These are phyloP conservation scores for Stramonita haemastoma DNA, from an alignment of 2,888 invertebrate species.

Conservation along the genomic window DNA sequence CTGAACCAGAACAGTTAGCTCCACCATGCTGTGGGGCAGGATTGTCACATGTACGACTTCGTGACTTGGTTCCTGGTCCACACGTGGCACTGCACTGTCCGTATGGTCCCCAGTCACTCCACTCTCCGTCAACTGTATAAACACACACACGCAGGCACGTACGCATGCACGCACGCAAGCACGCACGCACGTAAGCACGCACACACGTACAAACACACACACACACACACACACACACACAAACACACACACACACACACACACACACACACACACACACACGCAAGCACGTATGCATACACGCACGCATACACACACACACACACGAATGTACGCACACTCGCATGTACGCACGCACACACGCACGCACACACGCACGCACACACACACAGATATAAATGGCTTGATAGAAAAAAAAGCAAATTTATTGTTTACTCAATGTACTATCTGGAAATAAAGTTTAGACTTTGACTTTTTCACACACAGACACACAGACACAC, in stretches of 20 bases:
- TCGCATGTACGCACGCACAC: neutral
- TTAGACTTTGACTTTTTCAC: no score
- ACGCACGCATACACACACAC: conserved; percentile 3
- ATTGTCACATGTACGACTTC: no score
- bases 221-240: conserved; percentile 12
- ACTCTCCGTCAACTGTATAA: neutral
- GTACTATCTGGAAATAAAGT: no score
- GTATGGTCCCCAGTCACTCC: neutral
- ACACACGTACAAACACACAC: neutral
- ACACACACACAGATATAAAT: neutral
- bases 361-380: neutral
- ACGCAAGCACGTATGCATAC: neutral
- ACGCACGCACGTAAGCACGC: no score
- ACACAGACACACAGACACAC: neutral
- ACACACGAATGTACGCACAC: neutral
- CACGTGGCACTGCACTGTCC: no score
- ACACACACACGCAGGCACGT: no score
- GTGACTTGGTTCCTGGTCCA: no score
- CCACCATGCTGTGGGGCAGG: neutral
- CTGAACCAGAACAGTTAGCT: neutral
- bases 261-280: conserved; percentile 9
- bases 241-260: no score
- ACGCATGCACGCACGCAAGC: no score
- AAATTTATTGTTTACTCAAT: no score
- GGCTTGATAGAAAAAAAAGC: no score